Percentiles rank a stretch among this genome's conserved stretches.
phyloP scores from a whole-genome alignment of 2,888 invertebrate genomes.

The Drosophila setosimentum region DNA sequence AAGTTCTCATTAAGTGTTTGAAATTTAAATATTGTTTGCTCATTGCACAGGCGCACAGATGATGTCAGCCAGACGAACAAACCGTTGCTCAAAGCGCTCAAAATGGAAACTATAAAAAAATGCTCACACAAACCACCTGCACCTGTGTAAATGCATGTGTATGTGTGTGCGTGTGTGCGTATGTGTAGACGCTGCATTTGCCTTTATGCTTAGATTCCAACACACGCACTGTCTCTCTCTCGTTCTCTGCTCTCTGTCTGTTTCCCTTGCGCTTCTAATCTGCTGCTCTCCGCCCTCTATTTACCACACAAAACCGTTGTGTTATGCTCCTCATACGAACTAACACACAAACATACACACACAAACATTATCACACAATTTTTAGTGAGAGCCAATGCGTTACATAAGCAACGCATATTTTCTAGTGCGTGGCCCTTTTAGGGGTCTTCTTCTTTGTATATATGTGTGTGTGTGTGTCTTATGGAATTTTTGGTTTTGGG shows the following conservation, averaged over 20 bases:
- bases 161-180: background rate
- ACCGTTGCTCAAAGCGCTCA: constrained; percentile 25
- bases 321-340: constrained; percentile 26
- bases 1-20: constrained; percentile 25
- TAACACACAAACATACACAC: constrained; percentile 10
- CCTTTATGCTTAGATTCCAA: constrained; percentile 8
- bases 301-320: constrained; percentile 32
- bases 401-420: constrained; percentile 45
- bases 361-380: constrained; percentile 26
- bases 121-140: constrained; percentile 44
- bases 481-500: constrained; percentile 45
- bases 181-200: constrained; percentile 12
- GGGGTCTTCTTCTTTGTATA: constrained; percentile 24
- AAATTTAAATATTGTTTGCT: constrained; percentile 73
- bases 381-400: constrained; percentile 56
- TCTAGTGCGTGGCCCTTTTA: constrained; percentile 58
- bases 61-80: constrained; percentile 13
- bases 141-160: constrained; percentile 12
- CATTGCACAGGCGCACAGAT: constrained; percentile 63
- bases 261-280: constrained; percentile 23
- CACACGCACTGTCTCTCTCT: constrained; percentile 10
- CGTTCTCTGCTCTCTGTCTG: constrained; percentile 8
- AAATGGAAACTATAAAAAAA: constrained; percentile 36
- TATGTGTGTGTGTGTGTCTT: constrained; percentile 11
- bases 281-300: constrained; percentile 14